phyloP scores from a whole-genome alignment of 2,888 invertebrate genomes.

The Caenorhabditis becei region DNA sequence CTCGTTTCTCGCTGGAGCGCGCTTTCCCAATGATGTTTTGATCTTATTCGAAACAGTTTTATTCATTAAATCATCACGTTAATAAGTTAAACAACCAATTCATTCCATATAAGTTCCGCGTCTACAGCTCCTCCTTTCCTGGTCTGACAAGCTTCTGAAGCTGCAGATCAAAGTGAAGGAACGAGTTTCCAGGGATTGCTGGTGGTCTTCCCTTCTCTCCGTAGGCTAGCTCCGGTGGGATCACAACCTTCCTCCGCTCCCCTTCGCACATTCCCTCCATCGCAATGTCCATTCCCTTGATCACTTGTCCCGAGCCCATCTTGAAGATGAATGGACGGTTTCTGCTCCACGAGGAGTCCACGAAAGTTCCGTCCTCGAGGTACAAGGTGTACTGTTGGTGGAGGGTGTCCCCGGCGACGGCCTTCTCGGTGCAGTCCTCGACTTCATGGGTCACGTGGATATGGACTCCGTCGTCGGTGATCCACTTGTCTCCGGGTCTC shows the following conservation, averaged over 20 bases:
- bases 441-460: conserved; percentile 78
- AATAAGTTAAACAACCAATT: no score
- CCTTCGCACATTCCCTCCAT: conserved; percentile 81
- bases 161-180: conserved; percentile 79
- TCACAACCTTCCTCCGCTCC: conserved; percentile 76
- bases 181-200: conserved; percentile 77
- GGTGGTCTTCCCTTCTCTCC: conserved; percentile 78
- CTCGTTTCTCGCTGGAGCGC: no score
- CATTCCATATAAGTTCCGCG: no score
- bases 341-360: conserved; percentile 78
- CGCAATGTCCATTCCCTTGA: conserved; percentile 79
- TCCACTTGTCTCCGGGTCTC: conserved; percentile 79
- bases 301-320: conserved; percentile 74
- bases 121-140: conserved; percentile 72
- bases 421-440: conserved; percentile 73
- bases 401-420: conserved; percentile 76
- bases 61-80: no score
- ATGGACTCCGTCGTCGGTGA: conserved; percentile 78
- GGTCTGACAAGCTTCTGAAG: conserved; percentile 76
- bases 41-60: no score
- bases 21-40: no score
- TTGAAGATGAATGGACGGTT: conserved; percentile 80
- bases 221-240: conserved; percentile 79
- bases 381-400: conserved; percentile 80
- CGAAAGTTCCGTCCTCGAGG: conserved; percentile 79